A percentile compares a stretch with the other conserved stretches of the same genome.
Conservation (phyloP, 2,888 invertebrate species). For the Synergus gifuensis region DNA sequence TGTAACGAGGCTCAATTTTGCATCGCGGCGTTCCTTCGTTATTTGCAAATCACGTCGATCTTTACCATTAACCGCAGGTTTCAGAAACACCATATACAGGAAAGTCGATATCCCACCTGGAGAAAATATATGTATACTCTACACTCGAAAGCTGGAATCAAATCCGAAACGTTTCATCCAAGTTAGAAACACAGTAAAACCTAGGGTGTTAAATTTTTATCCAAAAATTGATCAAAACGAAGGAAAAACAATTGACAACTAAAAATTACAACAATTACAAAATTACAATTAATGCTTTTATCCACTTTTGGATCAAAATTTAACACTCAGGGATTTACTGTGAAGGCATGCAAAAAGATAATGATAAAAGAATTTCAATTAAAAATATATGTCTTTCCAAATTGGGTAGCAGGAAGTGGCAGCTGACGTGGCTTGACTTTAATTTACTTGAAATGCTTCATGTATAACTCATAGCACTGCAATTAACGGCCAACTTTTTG, state of each 20-base stretch:
- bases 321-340: neutral
- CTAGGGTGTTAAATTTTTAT: too few relatives aligned
- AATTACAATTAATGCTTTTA: too few relatives aligned
- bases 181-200: neutral
- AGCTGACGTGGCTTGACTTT: conserved; percentile 8
- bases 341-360: neutral
- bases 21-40: conserved; percentile 38
- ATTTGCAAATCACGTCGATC: conserved; percentile 39
- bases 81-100: conserved; percentile 32
- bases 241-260: too few relatives aligned
- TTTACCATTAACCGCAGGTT: conserved; percentile 40
- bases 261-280: too few relatives aligned
- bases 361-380: neutral
- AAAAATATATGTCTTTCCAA: neutral
- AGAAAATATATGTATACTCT: neutral
- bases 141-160: neutral
- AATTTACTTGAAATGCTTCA: conserved; percentile 1
- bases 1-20: conserved; percentile 31
- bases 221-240: too few relatives aligned
- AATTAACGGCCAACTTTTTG: conserved; percentile 20
- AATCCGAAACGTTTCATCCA: conserved; percentile 5
- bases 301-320: too few relatives aligned
- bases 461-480: conserved; percentile 7
- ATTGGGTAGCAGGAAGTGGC: neutral
- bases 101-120: conserved; percentile 14